Evolutionary conservation across 2,113 vertebrate species (phyloP).

Genomic region (Alouatta palliata): DNA sequence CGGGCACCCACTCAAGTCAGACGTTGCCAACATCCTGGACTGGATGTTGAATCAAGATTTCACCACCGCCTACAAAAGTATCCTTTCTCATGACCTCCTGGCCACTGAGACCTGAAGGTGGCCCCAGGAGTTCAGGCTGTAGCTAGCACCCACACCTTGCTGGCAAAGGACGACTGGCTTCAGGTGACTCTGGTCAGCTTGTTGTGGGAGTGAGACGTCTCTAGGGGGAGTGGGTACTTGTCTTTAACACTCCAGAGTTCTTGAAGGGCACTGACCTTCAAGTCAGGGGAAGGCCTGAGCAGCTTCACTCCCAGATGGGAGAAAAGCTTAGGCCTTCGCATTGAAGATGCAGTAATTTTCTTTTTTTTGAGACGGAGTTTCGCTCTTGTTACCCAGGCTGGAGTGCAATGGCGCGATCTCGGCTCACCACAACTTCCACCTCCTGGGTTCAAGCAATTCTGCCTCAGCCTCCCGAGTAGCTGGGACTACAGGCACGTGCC

Average conservation of each 20-base stretch:
- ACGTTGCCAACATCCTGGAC: conserved; percentile 97
- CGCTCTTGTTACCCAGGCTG: too few relatives aligned
- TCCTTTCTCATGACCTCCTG: conserved; percentile 80
- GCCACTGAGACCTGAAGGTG: rapidly evolving
- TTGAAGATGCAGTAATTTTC: not conserved
- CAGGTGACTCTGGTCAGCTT: not conserved
- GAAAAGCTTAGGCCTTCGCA: not conserved
- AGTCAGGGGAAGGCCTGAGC: not conserved
- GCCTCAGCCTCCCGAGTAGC: too few relatives aligned
- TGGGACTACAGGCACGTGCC: too few relatives aligned
- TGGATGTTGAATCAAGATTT: conserved; percentile 99
- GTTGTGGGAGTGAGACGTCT: not conserved
- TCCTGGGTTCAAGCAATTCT: too few relatives aligned
- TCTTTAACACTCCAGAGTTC: not conserved
- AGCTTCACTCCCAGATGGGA: not conserved
- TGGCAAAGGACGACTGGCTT: not conserved
- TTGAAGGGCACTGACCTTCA: not conserved
- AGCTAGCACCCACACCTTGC: not conserved
- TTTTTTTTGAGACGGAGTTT: too few relatives aligned
- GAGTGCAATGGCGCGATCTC: too few relatives aligned
- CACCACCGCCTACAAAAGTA: conserved; percentile 93
- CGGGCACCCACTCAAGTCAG: conserved; percentile 94
- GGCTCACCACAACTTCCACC: too few relatives aligned
- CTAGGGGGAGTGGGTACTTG: not conserved
- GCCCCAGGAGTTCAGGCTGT: not conserved